phyloP scores from a whole-genome alignment of 2,797 vertebrate species.

The Apogon talboti region DNA sequence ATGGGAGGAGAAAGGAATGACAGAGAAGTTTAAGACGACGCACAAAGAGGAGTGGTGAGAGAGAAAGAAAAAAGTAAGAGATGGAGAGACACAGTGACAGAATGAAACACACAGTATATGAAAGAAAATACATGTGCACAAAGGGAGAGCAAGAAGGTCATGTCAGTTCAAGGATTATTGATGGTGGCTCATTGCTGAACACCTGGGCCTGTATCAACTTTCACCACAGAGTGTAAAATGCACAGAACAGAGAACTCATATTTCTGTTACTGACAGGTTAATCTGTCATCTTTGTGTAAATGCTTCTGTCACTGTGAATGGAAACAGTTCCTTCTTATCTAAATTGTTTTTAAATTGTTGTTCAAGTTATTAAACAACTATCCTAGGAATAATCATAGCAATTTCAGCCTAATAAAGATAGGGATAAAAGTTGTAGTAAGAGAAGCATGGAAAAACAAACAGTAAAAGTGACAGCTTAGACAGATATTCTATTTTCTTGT shows the following conservation, averaged over 20 bases:
- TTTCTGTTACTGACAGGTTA: conserved; percentile 16
- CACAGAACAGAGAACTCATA: no score
- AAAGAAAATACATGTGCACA: conserved; percentile 9
- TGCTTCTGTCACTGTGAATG: background rate
- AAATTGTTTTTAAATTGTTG: no score
- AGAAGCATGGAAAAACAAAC: no score
- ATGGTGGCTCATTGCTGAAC: conserved; percentile 30
- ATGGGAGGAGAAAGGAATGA: conserved; percentile 38
- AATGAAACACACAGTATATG: conserved; percentile 25
- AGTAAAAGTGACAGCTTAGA: no score
- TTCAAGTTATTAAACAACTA: no score
- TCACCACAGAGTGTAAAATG: conserved; percentile 26
- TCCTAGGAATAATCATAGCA: no score
- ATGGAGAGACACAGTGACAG: conserved; percentile 8
- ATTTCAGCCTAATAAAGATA: no score
- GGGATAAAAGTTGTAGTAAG: no score
- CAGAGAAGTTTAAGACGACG: background rate
- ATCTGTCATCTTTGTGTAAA: background rate
- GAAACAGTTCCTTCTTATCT: background rate
- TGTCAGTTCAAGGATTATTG: conserved; percentile 20
- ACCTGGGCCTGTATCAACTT: conserved; percentile 48
- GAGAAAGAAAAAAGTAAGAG: conserved; percentile 15
- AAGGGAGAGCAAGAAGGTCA: background rate
- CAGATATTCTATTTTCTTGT: no score
- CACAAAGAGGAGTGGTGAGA: no score